phyloP scores from a whole-genome alignment of 1,140 invertebrate genomes.

The Arctopsyche grandis region DNA sequence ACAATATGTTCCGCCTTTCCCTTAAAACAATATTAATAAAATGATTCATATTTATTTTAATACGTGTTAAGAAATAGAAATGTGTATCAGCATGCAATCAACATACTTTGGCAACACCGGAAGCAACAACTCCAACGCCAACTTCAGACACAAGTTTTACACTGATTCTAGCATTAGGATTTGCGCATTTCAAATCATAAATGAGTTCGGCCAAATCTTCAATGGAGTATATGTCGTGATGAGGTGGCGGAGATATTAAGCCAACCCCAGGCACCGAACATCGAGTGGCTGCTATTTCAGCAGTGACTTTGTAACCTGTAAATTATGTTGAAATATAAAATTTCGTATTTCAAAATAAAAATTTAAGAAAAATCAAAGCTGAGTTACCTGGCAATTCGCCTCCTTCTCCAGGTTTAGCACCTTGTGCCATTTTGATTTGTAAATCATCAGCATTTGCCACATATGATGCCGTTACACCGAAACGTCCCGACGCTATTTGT shows the following conservation, averaged over 20 bases:
- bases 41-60: conserved; percentile 31
- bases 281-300: conserved; percentile 94
- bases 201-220: conserved; percentile 99
- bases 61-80: too few species aligned
- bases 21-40: conserved; percentile 62
- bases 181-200: conserved; percentile 98
- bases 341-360: background rate
- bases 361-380: conserved; percentile 24
- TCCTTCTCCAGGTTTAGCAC: conserved; percentile 95
- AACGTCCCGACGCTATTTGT: conserved; percentile 96
- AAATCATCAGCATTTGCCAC: conserved; percentile 95
- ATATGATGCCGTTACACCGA: conserved; percentile 98
- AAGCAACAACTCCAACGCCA: conserved; percentile 97
- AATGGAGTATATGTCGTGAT: conserved; percentile 99
- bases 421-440: conserved; percentile 99
- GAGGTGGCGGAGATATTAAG: conserved; percentile 97
- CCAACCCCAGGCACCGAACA: conserved; percentile 98
- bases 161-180: conserved; percentile 94
- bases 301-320: conserved; percentile 80
- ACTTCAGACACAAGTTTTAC: conserved; percentile 99
- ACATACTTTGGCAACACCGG: conserved; percentile 93
- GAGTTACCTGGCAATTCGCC: conserved; percentile 89
- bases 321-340: conserved; percentile 3
- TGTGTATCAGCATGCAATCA: background rate
- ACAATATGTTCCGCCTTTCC: conserved; percentile 99